Conservation (phyloP, 37 sponge, comb jelly and placozoan genomes). For the Cliona cf. orientalis region DNA sequence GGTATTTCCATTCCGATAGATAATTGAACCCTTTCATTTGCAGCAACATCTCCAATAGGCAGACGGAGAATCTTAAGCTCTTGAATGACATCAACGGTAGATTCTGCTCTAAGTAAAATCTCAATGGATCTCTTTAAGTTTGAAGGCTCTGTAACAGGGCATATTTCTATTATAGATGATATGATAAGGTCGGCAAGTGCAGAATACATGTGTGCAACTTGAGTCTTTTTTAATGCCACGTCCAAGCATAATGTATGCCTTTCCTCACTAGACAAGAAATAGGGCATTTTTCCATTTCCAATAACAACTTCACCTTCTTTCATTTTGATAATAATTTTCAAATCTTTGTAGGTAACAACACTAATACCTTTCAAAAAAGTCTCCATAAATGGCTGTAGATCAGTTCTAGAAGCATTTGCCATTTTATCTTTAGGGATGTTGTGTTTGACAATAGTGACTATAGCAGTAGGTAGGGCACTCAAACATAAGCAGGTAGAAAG, state of each 20-base stretch:
- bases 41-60: background rate
- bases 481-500: too few species aligned
- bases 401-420: too few species aligned
- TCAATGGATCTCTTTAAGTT: too few species aligned
- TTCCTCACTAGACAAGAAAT: background rate
- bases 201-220: too few species aligned
- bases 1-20: constrained; percentile 44
- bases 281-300: background rate
- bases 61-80: background rate
- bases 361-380: too few species aligned
- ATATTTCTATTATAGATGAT: background rate
- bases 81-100: background rate
- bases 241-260: too few species aligned
- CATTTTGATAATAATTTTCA: background rate
- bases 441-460: too few species aligned
- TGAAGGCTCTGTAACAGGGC: background rate
- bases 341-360: too few species aligned
- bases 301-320: background rate
- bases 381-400: too few species aligned
- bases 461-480: too few species aligned
- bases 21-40: background rate
- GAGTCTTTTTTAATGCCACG: too few species aligned
- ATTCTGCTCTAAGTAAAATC: background rate
- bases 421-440: background rate
- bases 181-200: background rate